phyloP scores from a whole-genome alignment of 2,888 invertebrate genomes.

The Euplexia lucipara region DNA sequence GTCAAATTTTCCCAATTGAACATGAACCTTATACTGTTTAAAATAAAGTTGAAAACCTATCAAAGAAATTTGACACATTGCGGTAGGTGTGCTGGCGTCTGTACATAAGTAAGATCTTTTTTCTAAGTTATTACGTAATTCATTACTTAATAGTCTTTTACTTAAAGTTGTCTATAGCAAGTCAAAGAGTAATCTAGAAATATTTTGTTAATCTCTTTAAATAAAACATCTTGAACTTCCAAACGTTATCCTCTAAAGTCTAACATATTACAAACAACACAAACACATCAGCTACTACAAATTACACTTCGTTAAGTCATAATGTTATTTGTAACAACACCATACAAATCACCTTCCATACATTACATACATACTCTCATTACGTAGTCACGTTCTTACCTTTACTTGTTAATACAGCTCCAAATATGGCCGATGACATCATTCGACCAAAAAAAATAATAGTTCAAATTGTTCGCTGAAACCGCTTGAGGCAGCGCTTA shows the following conservation, averaged over 20 bases:
- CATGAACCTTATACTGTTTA: no score
- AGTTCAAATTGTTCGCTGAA: slow-evolving; percentile 48
- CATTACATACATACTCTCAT: slow-evolving; percentile 63
- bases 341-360: slow-evolving; percentile 59
- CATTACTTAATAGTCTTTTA: no score
- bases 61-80: no score
- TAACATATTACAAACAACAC: slow-evolving; percentile 16
- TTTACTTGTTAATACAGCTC: slow-evolving; percentile 65
- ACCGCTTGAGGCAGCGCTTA: slow-evolving; percentile 52
- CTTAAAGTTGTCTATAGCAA: no score
- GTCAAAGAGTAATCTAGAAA: no score
- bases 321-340: slow-evolving; percentile 55
- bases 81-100: no score
- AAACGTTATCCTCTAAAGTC: slow-evolving; percentile 14
- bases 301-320: slow-evolving; percentile 25
- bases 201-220: not conserved
- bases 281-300: slow-evolving; percentile 32
- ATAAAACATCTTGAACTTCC: slow-evolving; percentile 2
- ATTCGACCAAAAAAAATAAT: slow-evolving; percentile 59
- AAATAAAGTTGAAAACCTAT: no score
- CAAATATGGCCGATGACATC: slow-evolving; percentile 70
- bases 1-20: no score
- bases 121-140: no score
- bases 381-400: slow-evolving; percentile 64
- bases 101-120: no score